Evolutionary conservation across 2,113 vertebrate genomes (phyloP), one percentile per base, ranked within the genome.

Genomic region (Chaetodon auriga): DNA sequence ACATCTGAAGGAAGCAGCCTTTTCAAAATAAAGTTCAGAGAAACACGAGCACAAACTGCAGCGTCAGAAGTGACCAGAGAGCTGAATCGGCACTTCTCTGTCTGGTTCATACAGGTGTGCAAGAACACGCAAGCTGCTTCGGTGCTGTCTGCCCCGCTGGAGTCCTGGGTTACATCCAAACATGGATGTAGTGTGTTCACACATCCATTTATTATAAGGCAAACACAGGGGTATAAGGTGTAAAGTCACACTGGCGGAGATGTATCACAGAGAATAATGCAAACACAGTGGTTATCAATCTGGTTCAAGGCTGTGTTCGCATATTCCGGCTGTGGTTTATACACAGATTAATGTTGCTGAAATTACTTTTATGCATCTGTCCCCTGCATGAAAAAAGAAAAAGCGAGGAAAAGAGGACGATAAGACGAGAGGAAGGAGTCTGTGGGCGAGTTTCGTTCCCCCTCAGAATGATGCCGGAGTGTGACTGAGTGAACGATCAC

Each of bases 401-500:
- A 80, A 73, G 38, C 55, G n/a, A 74, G 21, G 19, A 75, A 72
- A 79, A 68, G 58, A 68, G 10, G 49, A 7, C n/a, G 19, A 83
- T 6, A 5, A n/a, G 35, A 60, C 23, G 21, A 70, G 10, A 55
- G 16, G 16, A 30, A 23, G n/a, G 75, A n/a, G 45, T 15, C 30
- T 25, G 45, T 41, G 53, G 53, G 48, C 45, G 63, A 70, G 68
- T 43, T 54, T 54, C 62, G 35, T 25, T 2, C 0, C 43, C 16
- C 38, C n/a, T 68, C 65, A 53, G 15, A 77, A 68, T 45, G 62
- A 82, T n/a, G 49, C 72, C 75, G 64, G 75, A 55, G 68, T 38
- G 63, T 63, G 75, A 83, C 19, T 78, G 73, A 51, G 53, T 84
- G 80, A 87, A 65, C 2, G 76, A 83, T 84, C 85, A 76, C 75